These are phyloP conservation scores for Mus musculus DNA, from an alignment of 2,113 vertebrate genomes.

Conservation along the genomic window DNA sequence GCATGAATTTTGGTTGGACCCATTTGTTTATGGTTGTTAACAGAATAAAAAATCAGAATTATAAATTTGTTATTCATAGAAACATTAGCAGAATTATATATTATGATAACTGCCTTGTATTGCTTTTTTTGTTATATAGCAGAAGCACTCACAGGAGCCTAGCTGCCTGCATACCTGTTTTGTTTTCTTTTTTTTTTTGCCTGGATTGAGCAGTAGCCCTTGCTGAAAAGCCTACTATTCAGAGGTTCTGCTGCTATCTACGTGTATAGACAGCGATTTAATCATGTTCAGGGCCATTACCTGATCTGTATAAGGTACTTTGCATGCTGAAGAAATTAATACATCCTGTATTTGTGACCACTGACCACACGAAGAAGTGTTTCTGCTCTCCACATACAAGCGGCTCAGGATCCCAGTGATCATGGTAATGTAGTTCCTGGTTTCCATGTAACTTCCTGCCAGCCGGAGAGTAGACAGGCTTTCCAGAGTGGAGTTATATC, in stretches of 20 bases:
- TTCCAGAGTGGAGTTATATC: conserved; percentile 85
- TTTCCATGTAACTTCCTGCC: conserved; percentile 84
- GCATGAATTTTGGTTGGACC: neutral
- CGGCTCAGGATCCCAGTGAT: conserved; percentile 85
- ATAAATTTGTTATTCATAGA: neutral
- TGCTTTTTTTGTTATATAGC: neutral
- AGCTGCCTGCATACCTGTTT: rapidly evolving
- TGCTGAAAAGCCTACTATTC: too few species aligned
- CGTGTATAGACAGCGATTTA: rapidly evolving
- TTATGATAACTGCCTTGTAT: rapidly evolving
- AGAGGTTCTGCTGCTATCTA: rapidly evolving
- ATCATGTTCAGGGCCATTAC: conserved; percentile 67
- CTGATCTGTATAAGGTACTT: conserved; percentile 81
- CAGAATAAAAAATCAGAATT: neutral
- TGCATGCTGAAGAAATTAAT: conserved; percentile 84
- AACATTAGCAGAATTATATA: neutral
- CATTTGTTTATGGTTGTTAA: neutral
- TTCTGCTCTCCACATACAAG: conserved; percentile 78
- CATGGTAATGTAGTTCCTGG: conserved; percentile 87
- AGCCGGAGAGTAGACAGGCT: conserved; percentile 86
- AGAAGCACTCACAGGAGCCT: neutral
- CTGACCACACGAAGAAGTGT: conserved; percentile 49
- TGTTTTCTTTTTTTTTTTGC: neutral
- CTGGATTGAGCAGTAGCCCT: too few species aligned
- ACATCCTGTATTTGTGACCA: conserved; percentile 83